Percentiles rank a stretch among this genome's conserved stretches.
phyloP scores from a whole-genome alignment of 1,140 invertebrate species.

The Drosophila auraria region DNA sequence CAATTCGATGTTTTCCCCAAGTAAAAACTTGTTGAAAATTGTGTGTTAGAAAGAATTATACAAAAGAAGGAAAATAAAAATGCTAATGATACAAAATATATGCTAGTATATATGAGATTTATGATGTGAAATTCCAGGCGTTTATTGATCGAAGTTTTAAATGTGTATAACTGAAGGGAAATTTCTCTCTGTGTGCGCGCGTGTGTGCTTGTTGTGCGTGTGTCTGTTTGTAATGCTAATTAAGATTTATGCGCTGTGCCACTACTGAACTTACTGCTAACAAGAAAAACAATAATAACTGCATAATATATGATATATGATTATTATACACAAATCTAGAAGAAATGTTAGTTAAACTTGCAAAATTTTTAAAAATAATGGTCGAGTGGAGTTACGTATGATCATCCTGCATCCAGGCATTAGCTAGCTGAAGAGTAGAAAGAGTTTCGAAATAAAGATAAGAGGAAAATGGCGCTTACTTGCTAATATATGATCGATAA shows the following conservation, averaged over 20 bases:
- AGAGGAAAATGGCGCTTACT: not conserved
- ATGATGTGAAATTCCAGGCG: slow-evolving; percentile 11
- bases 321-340: slow-evolving; percentile 40
- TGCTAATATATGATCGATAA: not conserved
- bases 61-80: slow-evolving; percentile 6
- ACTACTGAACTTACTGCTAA: slow-evolving; percentile 71
- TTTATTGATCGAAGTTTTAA: slow-evolving; percentile 5
- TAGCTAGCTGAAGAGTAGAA: slow-evolving; percentile 27
- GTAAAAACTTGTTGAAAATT: slow-evolving; percentile 14
- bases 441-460: not conserved
- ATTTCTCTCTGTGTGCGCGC: slow-evolving; percentile 1
- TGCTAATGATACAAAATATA: not conserved
- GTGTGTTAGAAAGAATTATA: slow-evolving; percentile 10
- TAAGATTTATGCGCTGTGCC: slow-evolving; percentile 66
- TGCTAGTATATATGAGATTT: slow-evolving; percentile 20
- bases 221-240: slow-evolving; percentile 12
- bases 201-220: not conserved
- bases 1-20: slow-evolving; percentile 3
- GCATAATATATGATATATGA: slow-evolving; percentile 27
- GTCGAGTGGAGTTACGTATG: not conserved
- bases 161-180: not conserved
- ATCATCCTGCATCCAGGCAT: slow-evolving; percentile 13
- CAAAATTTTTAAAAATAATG: slow-evolving; percentile 46
- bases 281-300: slow-evolving; percentile 64
- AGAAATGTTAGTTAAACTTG: slow-evolving; percentile 69